Conservation (phyloP, 2,888 invertebrate species). For the Pelosia muscerda region DNA sequence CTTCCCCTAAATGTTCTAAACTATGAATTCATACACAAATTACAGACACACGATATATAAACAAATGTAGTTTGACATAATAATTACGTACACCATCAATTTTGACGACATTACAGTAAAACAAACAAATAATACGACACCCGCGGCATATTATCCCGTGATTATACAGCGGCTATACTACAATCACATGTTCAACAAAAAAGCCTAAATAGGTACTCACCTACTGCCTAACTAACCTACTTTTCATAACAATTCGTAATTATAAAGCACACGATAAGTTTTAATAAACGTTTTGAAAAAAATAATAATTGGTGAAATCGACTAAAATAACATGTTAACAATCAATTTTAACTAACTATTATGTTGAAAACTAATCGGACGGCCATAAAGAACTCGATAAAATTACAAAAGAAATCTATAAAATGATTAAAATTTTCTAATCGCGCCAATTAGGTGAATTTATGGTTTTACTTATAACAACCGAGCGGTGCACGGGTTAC, state of each 20-base stretch:
- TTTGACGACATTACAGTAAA: constrained; percentile 30
- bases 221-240: constrained; percentile 47
- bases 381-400: constrained; percentile 80
- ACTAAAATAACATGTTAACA: constrained; percentile 78
- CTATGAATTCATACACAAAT: constrained; percentile 30
- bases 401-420: constrained; percentile 85
- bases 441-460: constrained; percentile 83
- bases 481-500: constrained; percentile 46
- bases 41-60: constrained; percentile 32
- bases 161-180: constrained; percentile 42
- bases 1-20: constrained; percentile 30
- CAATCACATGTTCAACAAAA: constrained; percentile 36
- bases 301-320: constrained; percentile 77
- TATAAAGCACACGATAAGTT: constrained; percentile 56
- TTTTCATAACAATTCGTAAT: constrained; percentile 58
- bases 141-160: constrained; percentile 36
- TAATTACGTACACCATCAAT: constrained; percentile 26
- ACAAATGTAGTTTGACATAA: constrained; percentile 33
- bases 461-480: constrained; percentile 70
- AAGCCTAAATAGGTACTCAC: constrained; percentile 32
- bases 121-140: constrained; percentile 39
- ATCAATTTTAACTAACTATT: constrained; percentile 81
- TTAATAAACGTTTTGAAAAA: constrained; percentile 51
- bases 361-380: constrained; percentile 77
- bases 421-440: constrained; percentile 83